Evolutionary conservation across 2,888 invertebrate genomes (phyloP).

Genomic region (Nudaria mundana): DNA sequence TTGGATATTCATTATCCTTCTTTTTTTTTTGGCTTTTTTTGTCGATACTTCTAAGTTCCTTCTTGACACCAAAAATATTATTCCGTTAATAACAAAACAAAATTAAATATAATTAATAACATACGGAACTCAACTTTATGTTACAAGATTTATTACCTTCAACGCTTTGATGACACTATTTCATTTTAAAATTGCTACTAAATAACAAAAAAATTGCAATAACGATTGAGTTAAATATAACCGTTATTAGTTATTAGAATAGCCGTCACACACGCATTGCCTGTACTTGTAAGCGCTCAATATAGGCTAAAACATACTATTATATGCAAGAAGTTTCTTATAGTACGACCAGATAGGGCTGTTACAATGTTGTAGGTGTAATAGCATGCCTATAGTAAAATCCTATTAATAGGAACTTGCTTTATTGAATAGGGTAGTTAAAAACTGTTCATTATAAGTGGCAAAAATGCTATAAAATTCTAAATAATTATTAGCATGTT

Average conservation of each 20-base stretch:
- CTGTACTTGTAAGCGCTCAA: slow-evolving; percentile 68
- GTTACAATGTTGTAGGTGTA: slow-evolving; percentile 31
- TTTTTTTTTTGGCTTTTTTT: too few relatives aligned
- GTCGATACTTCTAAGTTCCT: too few relatives aligned
- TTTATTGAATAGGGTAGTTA: too few relatives aligned
- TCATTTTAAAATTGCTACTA: background rate
- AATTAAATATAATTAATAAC: too few relatives aligned
- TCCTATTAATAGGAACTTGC: slow-evolving; percentile 15
- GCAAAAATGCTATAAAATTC: background rate
- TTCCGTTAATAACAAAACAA: too few relatives aligned
- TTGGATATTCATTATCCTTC: too few relatives aligned
- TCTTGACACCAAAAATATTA: too few relatives aligned
- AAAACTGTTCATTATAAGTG: background rate
- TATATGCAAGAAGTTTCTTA: slow-evolving; percentile 81
- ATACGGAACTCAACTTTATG: too few relatives aligned
- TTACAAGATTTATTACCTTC: too few relatives aligned
- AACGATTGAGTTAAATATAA: slow-evolving; percentile 25
- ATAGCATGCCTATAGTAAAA: slow-evolving; percentile 17
- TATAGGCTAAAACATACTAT: slow-evolving; percentile 81
- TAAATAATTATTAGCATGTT: too few relatives aligned
- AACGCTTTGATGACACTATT: background rate
- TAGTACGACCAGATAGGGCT: slow-evolving; percentile 77
- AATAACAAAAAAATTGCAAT: slow-evolving; percentile 4
- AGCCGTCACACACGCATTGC: slow-evolving; percentile 41
- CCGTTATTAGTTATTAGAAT: slow-evolving; percentile 21